These are phyloP conservation scores for Zosterops pallidus DNA, from an alignment of 2,113 vertebrate genomes.

Conservation along the genomic window DNA sequence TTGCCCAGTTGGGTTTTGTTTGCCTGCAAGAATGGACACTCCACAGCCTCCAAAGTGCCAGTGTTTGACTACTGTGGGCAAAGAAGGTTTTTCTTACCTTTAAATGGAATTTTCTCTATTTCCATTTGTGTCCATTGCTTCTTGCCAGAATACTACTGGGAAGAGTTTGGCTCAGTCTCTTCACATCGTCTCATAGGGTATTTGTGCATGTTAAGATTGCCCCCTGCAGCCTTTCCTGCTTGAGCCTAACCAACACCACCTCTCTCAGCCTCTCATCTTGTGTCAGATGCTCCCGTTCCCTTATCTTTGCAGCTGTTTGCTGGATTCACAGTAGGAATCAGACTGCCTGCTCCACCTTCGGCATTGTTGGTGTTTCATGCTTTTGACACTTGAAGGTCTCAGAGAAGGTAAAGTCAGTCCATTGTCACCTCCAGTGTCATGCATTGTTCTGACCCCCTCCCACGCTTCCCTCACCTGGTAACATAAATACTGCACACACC, in stretches of 20 bases:
- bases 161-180: neutral
- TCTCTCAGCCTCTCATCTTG: fast-evolving
- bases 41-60: neutral
- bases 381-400: neutral
- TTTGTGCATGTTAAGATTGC: neutral
- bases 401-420: neutral
- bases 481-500: neutral
- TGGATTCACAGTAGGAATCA: neutral
- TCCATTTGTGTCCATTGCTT: neutral
- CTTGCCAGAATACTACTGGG: neutral
- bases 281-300: neutral
- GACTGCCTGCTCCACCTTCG: neutral
- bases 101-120: neutral
- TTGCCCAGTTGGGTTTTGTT: neutral
- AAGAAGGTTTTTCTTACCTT: neutral
- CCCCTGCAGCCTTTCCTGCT: neutral
- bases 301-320: neutral
- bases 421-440: fast-evolving
- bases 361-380: neutral
- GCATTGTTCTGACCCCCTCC: neutral
- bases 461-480: neutral
- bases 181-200: neutral
- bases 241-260: neutral
- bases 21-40: neutral
- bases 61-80: neutral